phyloP scores from a whole-genome alignment of 2,888 invertebrate species.

The Nebria brevicollis region DNA sequence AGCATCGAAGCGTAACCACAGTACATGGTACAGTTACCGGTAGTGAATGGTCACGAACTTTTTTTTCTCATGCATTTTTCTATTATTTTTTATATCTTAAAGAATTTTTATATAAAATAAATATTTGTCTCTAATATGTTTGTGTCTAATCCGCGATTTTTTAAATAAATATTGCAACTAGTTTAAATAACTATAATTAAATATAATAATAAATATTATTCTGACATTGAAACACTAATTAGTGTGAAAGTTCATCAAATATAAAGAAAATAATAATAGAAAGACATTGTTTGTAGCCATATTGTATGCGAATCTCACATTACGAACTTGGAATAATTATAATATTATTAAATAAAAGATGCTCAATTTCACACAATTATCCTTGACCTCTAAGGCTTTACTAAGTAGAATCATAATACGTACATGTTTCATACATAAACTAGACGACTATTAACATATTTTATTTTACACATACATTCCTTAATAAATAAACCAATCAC shows the following conservation, averaged over 20 bases:
- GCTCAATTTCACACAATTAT: slow-evolving; percentile 1
- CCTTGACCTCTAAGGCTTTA: not conserved
- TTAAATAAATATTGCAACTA: not conserved
- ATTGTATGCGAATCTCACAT: not conserved
- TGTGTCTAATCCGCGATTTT: not conserved
- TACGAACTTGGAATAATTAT: not conserved
- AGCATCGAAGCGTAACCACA: not conserved
- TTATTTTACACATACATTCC: no score
- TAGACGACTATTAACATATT: no score
- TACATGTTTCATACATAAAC: not conserved
- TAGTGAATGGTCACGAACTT: not conserved
- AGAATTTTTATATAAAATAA: not conserved
- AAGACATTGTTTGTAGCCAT: not conserved
- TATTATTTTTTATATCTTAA: not conserved
- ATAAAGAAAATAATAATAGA: not conserved
- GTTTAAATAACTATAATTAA: not conserved
- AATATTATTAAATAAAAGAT: not conserved
- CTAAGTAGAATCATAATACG: not conserved
- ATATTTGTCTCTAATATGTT: not conserved
- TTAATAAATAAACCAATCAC: no score
- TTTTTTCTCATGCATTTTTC: not conserved
- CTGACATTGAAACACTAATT: not conserved
- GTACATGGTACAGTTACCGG: not conserved
- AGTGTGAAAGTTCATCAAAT: not conserved
- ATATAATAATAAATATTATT: not conserved